Percentiles rank a stretch among this genome's conserved stretches.
Conservation (phyloP, 2,797 vertebrate genomes). For the Anomalospiza imberbis region DNA sequence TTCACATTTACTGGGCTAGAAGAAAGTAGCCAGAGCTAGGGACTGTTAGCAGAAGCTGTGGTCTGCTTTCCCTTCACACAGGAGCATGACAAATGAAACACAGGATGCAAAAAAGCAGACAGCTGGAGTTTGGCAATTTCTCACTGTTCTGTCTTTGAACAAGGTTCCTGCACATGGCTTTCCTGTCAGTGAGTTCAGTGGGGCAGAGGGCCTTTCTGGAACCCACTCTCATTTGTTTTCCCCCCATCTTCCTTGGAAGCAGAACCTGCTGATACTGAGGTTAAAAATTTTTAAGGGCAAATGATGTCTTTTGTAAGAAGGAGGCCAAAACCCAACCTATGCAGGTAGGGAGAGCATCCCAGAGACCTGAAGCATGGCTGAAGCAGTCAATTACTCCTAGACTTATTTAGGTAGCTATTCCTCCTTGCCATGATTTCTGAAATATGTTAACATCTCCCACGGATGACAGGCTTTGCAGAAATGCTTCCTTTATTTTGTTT, state of each 20-base stretch:
- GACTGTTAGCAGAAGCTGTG: not conserved
- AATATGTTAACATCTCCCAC: slow-evolving; percentile 47
- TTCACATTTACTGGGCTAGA: not conserved
- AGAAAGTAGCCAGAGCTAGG: not conserved
- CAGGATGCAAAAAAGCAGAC: slow-evolving; percentile 7
- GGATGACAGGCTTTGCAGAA: slow-evolving; percentile 51
- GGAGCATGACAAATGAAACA: not conserved
- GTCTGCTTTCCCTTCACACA: slow-evolving; percentile 3
- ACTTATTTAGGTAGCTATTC: not conserved
- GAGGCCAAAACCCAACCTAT: not conserved
- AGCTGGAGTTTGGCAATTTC: slow-evolving; percentile 6
- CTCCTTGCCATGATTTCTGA: slow-evolving; percentile 24
- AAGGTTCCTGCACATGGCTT: slow-evolving; percentile 11
- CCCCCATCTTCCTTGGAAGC: not conserved
- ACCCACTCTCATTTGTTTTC: not conserved
- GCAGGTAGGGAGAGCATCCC: not conserved
- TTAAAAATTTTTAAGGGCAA: not conserved
- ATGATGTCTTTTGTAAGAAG: not conserved
- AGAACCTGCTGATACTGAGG: not conserved
- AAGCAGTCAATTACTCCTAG: not conserved
- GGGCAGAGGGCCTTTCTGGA: slow-evolving; percentile 21
- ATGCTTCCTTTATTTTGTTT: slow-evolving; percentile 41
- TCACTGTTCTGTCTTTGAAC: not conserved
- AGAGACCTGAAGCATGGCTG: not conserved
- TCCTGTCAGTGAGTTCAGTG: slow-evolving; percentile 13